Evolutionary conservation across 2,797 vertebrate genomes (phyloP).

Genomic region (Moxostoma hubbsi): DNA sequence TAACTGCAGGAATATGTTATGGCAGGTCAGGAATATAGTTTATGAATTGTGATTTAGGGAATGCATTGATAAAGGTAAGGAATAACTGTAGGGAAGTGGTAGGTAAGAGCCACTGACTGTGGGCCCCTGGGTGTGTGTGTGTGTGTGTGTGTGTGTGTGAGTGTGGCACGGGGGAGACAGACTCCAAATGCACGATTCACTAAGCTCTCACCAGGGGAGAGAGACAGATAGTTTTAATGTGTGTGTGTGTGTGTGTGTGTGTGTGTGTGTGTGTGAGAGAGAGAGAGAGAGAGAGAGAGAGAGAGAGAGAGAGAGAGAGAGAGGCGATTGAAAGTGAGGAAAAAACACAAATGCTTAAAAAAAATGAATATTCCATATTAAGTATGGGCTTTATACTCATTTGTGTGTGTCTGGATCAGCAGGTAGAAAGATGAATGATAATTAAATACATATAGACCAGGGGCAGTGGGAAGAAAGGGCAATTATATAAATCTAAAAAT

Average conservation of each 20-base stretch:
- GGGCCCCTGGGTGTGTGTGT: conserved; percentile 47
- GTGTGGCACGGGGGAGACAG: conserved; percentile 39
- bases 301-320: neutral
- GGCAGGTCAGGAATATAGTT: conserved; percentile 50
- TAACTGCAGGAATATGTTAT: conserved; percentile 44
- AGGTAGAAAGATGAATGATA: conserved; percentile 53
- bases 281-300: conserved; percentile 8
- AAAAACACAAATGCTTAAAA: conserved; percentile 26
- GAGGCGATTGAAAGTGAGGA: conserved; percentile 15
- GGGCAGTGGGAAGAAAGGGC: conserved; percentile 38
- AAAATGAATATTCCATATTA: conserved; percentile 25
- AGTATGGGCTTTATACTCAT: conserved; percentile 16
- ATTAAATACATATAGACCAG: conserved; percentile 55
- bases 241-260: conserved; percentile 35
- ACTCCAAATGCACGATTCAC: conserved; percentile 62
- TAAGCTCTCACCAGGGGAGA: conserved; percentile 60
- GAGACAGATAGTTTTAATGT: conserved; percentile 46
- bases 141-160: conserved; percentile 43
- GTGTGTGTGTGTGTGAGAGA: no score
- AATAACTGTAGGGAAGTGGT: conserved; percentile 53
- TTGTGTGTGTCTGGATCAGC: conserved; percentile 30
- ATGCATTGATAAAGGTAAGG: conserved; percentile 48
- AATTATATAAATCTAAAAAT: conserved; percentile 33
- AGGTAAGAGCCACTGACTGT: conserved; percentile 59
- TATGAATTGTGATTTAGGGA: conserved; percentile 50